Percentiles rank a stretch among this genome's conserved stretches.
Conservation (phyloP, 2,888 invertebrate species). For the Geophilus truncorum region DNA sequence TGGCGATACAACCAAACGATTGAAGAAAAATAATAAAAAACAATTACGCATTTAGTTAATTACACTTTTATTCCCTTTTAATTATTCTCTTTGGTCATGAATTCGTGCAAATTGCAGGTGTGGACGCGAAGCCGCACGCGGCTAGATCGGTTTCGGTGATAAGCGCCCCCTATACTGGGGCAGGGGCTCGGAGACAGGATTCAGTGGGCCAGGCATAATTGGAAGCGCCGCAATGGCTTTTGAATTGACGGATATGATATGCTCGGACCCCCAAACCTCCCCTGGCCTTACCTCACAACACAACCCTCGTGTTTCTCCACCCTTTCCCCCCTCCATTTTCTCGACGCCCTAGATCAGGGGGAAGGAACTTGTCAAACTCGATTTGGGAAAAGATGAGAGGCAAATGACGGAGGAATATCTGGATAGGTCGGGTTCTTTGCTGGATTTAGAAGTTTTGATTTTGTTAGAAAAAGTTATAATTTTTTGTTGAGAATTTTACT, state of each 20-base stretch:
- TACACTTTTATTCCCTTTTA: not conserved
- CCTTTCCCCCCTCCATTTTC: not conserved
- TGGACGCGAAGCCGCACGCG: constrained; percentile 19
- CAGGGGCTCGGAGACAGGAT: not conserved
- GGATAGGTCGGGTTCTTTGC: too few species aligned
- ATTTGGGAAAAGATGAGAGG: not conserved
- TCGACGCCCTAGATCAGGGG: not conserved
- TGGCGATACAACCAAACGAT: not conserved
- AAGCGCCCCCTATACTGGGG: not conserved
- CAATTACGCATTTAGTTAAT: not conserved
- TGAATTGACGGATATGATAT: constrained; percentile 27
- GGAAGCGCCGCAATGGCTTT: constrained; percentile 27
- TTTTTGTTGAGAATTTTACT: too few species aligned
- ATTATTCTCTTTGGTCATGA: not conserved
- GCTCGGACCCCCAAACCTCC: not conserved
- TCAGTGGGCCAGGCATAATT: not conserved
- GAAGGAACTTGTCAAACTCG: constrained; percentile 15
- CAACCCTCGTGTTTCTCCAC: not conserved
- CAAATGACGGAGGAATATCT: too few species aligned
- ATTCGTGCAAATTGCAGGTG: constrained; percentile 13
- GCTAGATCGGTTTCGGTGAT: not conserved
- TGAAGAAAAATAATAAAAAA: not conserved
- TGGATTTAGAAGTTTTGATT: too few species aligned
- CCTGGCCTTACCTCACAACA: not conserved
- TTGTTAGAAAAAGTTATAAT: too few species aligned